Evolutionary conservation across 2,888 invertebrate species (phyloP), one percentile per base, ranked within the genome.

Genomic region (Branchellion lobata): DNA sequence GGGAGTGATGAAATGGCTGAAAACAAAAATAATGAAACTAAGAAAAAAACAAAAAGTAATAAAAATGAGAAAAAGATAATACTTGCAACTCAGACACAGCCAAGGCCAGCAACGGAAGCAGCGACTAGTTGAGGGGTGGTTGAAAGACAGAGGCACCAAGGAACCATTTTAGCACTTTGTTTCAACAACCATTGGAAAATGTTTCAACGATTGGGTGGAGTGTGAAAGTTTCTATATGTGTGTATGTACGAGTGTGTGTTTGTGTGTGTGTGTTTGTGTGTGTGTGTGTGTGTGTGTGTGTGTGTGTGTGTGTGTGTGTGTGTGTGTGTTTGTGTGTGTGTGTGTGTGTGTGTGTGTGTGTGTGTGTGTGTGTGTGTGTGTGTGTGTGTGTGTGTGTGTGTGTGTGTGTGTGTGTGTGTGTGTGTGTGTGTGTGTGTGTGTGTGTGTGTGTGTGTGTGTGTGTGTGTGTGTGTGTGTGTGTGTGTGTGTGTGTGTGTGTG

Each of bases 401-500:
- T 69, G 27, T 69, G 34, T 69, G 14, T 34, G 69, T 27, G 18
- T 31, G 33, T 69, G 18, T 69, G 69, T 69, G 27, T 69, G 31
- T 34, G 31, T 69, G 69, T 31, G 69, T 34, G 34, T 69, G 14
- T 69, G 69, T 69, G 27, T 69, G 69, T 34, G 27, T 69, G 69
- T 34, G 69, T 69, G 69, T 31, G 69, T 69, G 69, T 69, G 18
- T 69, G 69, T 69, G 14, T 69, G 34, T 69, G 27, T 34, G 31
- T 33, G 69, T 69, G 34, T 31, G n/a, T 65, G 65, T 65, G 29
- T 65, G 65, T 65, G 65, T 65, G 29, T 65, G 29, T 29, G 65
- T 65, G 65, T 65, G 65, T 65, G n/a, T 40, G 40, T 40, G n/a
- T 65, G 65, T 65, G 29, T 65, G 65, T 65, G 29, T n/a, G n/a